Conservation (phyloP, 2,797 vertebrate species). For the Buphagus erythrorhynchus region DNA sequence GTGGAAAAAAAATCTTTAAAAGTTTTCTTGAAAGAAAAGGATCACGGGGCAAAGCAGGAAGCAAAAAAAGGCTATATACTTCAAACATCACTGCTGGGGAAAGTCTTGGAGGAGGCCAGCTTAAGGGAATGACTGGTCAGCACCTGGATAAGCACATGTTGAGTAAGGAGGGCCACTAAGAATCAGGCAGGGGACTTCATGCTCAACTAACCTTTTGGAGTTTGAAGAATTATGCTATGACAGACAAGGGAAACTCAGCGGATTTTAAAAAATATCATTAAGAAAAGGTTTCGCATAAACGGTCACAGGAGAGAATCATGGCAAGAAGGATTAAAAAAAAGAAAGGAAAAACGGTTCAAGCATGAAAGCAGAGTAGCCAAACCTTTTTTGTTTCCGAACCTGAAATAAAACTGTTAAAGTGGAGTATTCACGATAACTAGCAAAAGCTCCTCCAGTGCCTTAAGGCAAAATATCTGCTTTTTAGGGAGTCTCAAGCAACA, state of each 20-base stretch:
- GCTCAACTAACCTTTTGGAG: constrained; percentile 61
- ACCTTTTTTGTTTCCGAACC: constrained; percentile 24
- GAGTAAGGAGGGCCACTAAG: constrained; percentile 49
- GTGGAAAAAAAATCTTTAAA: background rate
- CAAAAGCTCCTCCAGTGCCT: background rate
- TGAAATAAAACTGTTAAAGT: constrained; percentile 57
- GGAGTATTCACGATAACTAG: background rate
- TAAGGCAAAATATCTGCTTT: background rate
- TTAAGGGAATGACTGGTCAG: constrained; percentile 41
- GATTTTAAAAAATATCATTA: constrained; percentile 46
- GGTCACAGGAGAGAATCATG: background rate
- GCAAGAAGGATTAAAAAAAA: background rate
- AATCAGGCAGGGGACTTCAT: constrained; percentile 56
- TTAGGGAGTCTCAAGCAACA: background rate
- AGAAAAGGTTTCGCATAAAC: constrained; percentile 9
- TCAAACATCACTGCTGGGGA: constrained; percentile 38
- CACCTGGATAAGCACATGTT: constrained; percentile 49
- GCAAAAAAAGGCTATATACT: constrained; percentile 22
- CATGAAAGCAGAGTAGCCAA: constrained; percentile 36
- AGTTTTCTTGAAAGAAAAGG: constrained; percentile 35
- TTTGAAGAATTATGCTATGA: constrained; percentile 56
- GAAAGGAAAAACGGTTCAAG: constrained; percentile 2
- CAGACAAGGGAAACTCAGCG: constrained; percentile 35
- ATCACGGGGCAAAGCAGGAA: constrained; percentile 39
- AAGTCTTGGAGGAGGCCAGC: constrained; percentile 28